Conservation (phyloP, 2,888 invertebrate genomes). For the Cerceris rybyensis region DNA sequence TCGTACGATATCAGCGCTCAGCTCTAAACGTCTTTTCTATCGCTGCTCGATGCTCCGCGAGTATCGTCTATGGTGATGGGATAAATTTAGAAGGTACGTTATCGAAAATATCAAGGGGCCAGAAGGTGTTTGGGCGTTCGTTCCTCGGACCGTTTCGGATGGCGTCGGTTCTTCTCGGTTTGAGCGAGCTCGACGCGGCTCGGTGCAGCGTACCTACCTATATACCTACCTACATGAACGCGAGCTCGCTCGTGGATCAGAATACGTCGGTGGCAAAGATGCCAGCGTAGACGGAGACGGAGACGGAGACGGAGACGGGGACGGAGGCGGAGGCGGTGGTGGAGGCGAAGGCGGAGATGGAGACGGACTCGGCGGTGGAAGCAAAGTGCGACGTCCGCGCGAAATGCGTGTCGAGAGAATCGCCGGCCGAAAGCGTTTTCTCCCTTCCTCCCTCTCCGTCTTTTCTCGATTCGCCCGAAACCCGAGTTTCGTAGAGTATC, state of each 20-base stretch:
- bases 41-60: conserved; percentile 9
- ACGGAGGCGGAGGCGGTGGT: background rate
- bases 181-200: background rate
- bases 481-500: no score
- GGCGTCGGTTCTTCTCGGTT: background rate
- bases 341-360: no score
- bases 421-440: background rate
- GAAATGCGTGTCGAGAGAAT: background rate
- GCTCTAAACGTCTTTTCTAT: conserved; percentile 22
- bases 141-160: background rate
- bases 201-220: no score
- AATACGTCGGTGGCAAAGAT: no score
- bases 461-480: background rate
- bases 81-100: conserved; percentile 50
- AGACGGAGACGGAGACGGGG: background rate
- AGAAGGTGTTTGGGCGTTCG: background rate
- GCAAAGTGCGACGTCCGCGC: background rate
- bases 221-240: no score
- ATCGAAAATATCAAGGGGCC: conserved; percentile 41
- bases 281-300: background rate
- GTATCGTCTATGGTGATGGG: conserved; percentile 19
- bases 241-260: no score
- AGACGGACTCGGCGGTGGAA: background rate
- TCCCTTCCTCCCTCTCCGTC: background rate
- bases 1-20: background rate